Conservation (phyloP, 2,888 invertebrate species). For the Drosophila gaucha region DNA sequence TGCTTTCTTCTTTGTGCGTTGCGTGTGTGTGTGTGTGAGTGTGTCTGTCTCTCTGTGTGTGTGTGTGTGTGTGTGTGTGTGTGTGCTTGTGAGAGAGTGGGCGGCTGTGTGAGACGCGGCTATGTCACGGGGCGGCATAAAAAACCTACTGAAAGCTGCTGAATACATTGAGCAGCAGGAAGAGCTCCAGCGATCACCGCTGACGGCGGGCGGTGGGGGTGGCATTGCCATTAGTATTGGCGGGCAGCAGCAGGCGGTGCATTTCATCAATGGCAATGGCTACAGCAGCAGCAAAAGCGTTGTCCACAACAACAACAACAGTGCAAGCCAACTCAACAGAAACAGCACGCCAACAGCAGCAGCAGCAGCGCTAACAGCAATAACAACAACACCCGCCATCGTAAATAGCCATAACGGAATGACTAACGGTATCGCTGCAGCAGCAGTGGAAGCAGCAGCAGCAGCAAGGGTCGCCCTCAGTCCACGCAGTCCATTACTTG, state of each 20-base stretch:
- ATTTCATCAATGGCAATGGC: conserved; percentile 36
- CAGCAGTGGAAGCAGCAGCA: conserved; percentile 19
- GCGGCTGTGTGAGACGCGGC: conserved; percentile 57
- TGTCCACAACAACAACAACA: conserved; percentile 59
- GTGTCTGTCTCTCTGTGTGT: conserved; percentile 17
- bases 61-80: conserved; percentile 14
- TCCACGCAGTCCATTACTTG: conserved; percentile 56
- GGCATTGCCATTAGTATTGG: conserved; percentile 26
- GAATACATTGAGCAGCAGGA: conserved; percentile 83
- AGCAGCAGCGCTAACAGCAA: conserved; percentile 20
- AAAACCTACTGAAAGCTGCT: conserved; percentile 83
- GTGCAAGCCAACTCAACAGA: conserved; percentile 69
- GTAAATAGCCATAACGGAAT: conserved; percentile 45
- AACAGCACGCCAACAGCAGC: conserved; percentile 50
- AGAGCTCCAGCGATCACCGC: conserved; percentile 66
- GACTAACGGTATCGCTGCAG: conserved; percentile 50
- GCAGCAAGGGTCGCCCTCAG: conserved; percentile 17
- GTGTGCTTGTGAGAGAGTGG: conserved; percentile 31
- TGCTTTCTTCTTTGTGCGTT: conserved; percentile 15
- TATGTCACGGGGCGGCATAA: conserved; percentile 79
- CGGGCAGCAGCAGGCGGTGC: conserved; percentile 11
- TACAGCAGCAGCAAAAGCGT: conserved; percentile 27
- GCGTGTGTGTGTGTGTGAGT: conserved; percentile 28
- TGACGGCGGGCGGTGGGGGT: conserved; percentile 22
- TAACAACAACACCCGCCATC: conserved; percentile 44